Percentiles rank a stretch among this genome's conserved stretches.
These are phyloP conservation scores for Grapholita molesta DNA, from an alignment of 1,140 invertebrate genomes.

Conservation along the genomic window DNA sequence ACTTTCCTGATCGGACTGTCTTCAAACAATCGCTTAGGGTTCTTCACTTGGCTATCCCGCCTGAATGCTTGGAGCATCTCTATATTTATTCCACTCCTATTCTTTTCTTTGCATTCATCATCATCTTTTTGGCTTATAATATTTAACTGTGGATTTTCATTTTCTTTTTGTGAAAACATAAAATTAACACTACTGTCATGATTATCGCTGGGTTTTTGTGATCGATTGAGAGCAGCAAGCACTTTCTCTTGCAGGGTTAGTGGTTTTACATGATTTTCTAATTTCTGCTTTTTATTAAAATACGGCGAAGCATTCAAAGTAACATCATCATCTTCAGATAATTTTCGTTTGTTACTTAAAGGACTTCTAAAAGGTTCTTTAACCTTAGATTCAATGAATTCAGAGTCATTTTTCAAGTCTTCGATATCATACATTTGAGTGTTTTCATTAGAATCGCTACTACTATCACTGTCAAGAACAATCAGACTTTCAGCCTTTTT, in stretches of 20 bases:
- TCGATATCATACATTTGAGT: constrained; percentile 36
- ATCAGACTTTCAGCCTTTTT: constrained; percentile 41
- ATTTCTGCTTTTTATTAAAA: constrained; percentile 63
- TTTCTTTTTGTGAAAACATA: constrained; percentile 54
- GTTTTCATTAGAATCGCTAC: constrained; percentile 48
- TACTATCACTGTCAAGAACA: constrained; percentile 58
- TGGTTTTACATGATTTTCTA: constrained; percentile 28
- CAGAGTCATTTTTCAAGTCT: constrained; percentile 14
- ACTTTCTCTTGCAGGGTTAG: constrained; percentile 54
- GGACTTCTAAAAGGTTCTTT: background rate
- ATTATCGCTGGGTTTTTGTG: constrained; percentile 31
- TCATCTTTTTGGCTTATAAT: constrained; percentile 21
- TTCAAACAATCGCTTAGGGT: constrained; percentile 25
- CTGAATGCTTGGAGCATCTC: constrained; percentile 52
- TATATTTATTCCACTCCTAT: constrained; percentile 27
- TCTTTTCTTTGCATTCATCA: constrained; percentile 26
- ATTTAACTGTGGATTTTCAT: constrained; percentile 32
- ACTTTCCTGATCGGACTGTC: constrained; percentile 17
- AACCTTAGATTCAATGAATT: background rate
- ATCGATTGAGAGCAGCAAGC: constrained; percentile 41
- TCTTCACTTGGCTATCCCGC: constrained; percentile 35
- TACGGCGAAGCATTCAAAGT: constrained; percentile 45
- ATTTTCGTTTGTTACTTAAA: constrained; percentile 49
- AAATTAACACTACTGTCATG: constrained; percentile 31
- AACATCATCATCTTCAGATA: constrained; percentile 34